Conservation (phyloP, 2,113 vertebrate genomes). For the Strix aluco region DNA sequence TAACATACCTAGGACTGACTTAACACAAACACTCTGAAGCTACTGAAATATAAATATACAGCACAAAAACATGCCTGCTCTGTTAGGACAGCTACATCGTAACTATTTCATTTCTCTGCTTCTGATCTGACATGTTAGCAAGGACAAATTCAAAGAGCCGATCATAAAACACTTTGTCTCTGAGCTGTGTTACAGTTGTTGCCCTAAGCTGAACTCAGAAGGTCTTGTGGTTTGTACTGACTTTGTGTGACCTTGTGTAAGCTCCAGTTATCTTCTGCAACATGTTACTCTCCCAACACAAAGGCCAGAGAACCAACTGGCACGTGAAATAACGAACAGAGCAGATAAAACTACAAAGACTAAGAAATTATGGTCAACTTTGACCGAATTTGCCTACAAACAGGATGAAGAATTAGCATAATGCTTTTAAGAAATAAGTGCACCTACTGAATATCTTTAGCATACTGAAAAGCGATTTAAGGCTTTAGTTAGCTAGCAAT, state of each 20-base stretch:
- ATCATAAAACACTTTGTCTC: not conserved
- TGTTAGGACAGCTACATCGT: not conserved
- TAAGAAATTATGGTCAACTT: not conserved
- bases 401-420: not conserved
- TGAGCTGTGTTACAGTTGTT: not conserved
- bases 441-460: not conserved
- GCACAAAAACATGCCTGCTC: not conserved
- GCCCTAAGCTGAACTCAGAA: constrained; percentile 5
- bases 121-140: not conserved
- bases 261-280: not conserved
- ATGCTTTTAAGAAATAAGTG: not conserved
- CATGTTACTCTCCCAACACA: not conserved
- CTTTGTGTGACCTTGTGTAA: constrained; percentile 56
- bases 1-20: not conserved
- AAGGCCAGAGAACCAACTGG: not conserved
- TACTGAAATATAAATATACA: not conserved
- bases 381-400: not conserved
- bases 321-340: not conserved
- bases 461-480: rapidly evolving
- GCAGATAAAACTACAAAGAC: not conserved
- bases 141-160: not conserved
- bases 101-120: not conserved
- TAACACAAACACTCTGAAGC: not conserved
- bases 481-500: not conserved
- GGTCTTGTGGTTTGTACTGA: not conserved